Percentiles rank a stretch among this genome's conserved stretches.
phyloP scores from a whole-genome alignment of 2,797 vertebrate genomes.

The Florisuga fusca region DNA sequence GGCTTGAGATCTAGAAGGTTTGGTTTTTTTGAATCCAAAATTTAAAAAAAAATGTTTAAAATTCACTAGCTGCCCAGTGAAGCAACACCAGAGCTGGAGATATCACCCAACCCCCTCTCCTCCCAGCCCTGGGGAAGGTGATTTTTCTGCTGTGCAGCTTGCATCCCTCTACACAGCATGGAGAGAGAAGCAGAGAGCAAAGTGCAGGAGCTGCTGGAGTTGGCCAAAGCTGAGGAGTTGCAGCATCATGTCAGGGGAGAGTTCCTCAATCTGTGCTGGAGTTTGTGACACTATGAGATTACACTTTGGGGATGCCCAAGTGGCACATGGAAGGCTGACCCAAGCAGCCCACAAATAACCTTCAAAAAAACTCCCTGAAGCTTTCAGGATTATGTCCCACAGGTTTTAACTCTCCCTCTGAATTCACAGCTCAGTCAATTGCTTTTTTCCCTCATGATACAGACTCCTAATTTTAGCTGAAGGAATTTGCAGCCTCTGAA shows the following conservation, averaged over 20 bases:
- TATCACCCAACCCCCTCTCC: neutral
- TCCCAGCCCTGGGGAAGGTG: neutral
- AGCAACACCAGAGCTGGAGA: neutral
- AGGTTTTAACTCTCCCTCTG: neutral
- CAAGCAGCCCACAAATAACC: neutral
- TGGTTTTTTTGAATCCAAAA: no score
- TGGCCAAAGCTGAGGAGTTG: neutral
- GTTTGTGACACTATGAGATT: neutral
- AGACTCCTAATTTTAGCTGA: neutral
- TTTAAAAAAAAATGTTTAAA: neutral
- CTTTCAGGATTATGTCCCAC: neutral
- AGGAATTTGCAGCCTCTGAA: neutral
- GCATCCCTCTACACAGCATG: rapidly evolving
- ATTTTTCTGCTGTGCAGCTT: neutral
- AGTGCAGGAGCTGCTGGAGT: neutral
- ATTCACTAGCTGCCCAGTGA: neutral
- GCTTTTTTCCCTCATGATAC: neutral
- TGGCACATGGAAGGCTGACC: neutral
- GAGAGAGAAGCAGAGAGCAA: neutral
- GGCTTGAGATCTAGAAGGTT: constrained; percentile 87
- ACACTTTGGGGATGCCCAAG: neutral
- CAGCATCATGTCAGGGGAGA: neutral
- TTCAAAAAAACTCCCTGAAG: neutral
- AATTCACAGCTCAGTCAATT: neutral
- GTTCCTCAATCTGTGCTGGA: neutral